Conservation (phyloP, 2,797 vertebrate genomes). For the Cossypha polioptera region DNA sequence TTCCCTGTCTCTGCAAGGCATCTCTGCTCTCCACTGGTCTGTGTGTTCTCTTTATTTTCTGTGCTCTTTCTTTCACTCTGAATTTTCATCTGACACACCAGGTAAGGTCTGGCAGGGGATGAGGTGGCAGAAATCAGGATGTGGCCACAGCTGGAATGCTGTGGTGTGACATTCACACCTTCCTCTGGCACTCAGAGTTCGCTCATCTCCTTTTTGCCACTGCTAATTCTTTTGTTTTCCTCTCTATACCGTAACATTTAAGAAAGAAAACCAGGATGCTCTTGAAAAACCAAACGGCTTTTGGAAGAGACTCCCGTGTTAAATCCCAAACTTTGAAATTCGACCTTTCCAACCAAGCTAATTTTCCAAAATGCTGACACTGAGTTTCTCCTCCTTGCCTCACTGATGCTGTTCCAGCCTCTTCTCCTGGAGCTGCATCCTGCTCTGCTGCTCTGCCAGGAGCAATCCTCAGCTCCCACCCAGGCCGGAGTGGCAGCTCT, state of each 20-base stretch:
- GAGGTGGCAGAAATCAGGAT: not conserved
- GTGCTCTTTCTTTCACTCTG: not conserved
- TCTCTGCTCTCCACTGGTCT: not conserved
- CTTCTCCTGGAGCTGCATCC: conserved; percentile 72
- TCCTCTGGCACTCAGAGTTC: not conserved
- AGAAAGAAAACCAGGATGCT: not conserved
- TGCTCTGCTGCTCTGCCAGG: conserved; percentile 73
- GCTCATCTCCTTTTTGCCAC: not conserved
- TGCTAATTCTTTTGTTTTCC: not conserved
- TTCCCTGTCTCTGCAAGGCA: not conserved
- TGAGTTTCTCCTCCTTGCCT: not conserved
- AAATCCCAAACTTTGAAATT: not conserved
- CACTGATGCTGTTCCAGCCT: not conserved
- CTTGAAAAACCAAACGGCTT: not conserved
- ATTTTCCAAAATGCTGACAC: not conserved
- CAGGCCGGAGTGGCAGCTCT: conserved; percentile 65
- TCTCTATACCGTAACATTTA: not conserved
- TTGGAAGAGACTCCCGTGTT: not conserved
- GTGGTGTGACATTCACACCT: not conserved
- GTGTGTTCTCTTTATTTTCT: not conserved
- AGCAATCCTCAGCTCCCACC: conserved; percentile 68
- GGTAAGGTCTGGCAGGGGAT: not conserved
- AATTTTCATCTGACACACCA: not conserved
- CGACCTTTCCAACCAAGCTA: not conserved
- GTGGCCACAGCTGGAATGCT: not conserved